Base-by-base conservation (phyloP, 2,888 invertebrate genomes). In the Dermolepida albohirtum region DNA sequence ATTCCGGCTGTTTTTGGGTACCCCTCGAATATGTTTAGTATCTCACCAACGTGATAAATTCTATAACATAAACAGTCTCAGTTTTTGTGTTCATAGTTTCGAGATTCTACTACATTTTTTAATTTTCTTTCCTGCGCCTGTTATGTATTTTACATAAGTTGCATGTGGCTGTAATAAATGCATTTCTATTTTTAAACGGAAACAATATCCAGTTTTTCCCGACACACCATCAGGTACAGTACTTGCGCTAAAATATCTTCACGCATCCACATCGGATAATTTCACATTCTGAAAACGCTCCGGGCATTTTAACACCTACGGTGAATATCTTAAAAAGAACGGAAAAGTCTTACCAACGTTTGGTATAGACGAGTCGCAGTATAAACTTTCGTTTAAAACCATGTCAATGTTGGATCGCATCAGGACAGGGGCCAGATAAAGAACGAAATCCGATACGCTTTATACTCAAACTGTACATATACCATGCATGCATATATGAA, bases 241-340 rank as follows among this genome's bases (percentile, higher is more conserved):
- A 34, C 6, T 34, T 6, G 34, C 34, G 34, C 34, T 34, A 34
- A 34, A 34, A 34, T 34, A 34, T 34, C 57, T 57, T 43, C 57
- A 44, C 43, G 57, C 43, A 14, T 29, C 40, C 40, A 39, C 39
- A 27, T 57, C 6, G 12, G 43, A 44, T 43, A 43, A 44, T 27
- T 57, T 57, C 44, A 43, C 44, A 57, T 39, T 57, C 44, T 29
- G 29, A 57, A 44, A 57, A 44, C 57, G 27, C 16, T n/a, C 27
- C 11, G 44, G 27, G 57, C 57, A 57, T 57, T 57, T 57, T 44
- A 57, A 57, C 57, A 57, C 57, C 57, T 57, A 57, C 57, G 8
- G 6, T 34, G 34, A 34, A 47, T 17, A 7, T 47, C 16, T 16
- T 14, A n/a, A 43, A 43, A 43, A 7, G 16, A 47, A 47, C 14